Percentiles rank a stretch among this genome's conserved stretches.
These are phyloP conservation scores for Eleutherodactylus coqui DNA, from an alignment of 2,797 vertebrate genomes.

Conservation along the genomic window DNA sequence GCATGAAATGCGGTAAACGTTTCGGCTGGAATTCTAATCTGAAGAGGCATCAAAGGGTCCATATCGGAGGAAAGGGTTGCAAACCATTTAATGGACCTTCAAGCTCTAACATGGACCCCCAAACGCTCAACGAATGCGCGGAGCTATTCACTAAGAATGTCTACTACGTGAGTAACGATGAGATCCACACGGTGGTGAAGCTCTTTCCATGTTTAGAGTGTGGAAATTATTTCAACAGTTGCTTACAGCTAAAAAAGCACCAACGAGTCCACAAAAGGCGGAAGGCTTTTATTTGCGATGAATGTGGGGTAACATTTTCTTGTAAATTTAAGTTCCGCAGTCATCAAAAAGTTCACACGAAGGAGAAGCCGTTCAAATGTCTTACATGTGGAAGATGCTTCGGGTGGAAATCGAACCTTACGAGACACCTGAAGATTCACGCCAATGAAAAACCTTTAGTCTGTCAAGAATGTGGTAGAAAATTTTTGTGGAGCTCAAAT, in stretches of 20 bases:
- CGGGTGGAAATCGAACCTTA: slow-evolving; percentile 61
- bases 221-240: slow-evolving; percentile 17
- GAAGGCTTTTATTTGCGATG: neutral
- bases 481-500: slow-evolving; percentile 1
- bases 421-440: neutral
- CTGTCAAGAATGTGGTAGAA: slow-evolving; percentile 9
- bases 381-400: slow-evolving; percentile 66
- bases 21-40: slow-evolving; percentile 21
- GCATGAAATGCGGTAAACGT: slow-evolving; percentile 66
- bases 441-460: slow-evolving; percentile 2
- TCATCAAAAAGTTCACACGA: slow-evolving; percentile 68
- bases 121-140: neutral
- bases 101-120: neutral
- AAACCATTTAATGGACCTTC: neutral
- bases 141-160: slow-evolving; percentile 29
- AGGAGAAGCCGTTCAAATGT: slow-evolving; percentile 69
- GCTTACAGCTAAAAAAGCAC: neutral
- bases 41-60: slow-evolving; percentile 15
- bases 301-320: neutral
- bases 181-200: slow-evolving; percentile 14
- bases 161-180: slow-evolving; percentile 16
- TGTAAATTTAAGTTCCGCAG: slow-evolving; percentile 25
- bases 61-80: neutral
- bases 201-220: slow-evolving; percentile 19
- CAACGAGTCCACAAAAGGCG: neutral